A percentile compares a stretch with the other conserved stretches of the same genome.
phyloP scores from a whole-genome alignment of 2,113 vertebrate genomes.

The Psittacula cyanocephala region DNA sequence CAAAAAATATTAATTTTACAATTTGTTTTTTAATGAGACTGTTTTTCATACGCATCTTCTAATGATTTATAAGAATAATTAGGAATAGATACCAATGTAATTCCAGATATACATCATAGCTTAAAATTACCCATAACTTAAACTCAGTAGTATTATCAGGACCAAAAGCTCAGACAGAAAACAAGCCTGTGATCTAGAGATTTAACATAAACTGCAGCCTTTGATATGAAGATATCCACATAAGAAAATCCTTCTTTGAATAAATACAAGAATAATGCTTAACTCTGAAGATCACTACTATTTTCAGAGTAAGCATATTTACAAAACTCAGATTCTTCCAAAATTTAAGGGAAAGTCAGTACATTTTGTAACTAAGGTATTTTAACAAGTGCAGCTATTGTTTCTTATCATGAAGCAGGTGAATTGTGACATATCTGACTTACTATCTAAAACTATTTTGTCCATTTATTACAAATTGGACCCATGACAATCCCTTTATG shows the following conservation, averaged over 20 bases:
- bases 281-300: neutral
- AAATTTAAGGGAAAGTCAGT: neutral
- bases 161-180: neutral
- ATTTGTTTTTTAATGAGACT: neutral
- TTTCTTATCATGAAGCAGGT: neutral
- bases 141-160: neutral
- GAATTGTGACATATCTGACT: neutral
- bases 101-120: neutral
- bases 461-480: neutral
- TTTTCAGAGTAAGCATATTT: neutral
- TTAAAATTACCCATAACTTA: neutral
- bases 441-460: neutral
- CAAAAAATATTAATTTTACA: slow-evolving; percentile 21
- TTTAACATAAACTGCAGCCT: neutral
- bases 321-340: neutral
- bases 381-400: neutral
- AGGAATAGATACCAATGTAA: neutral
- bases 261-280: neutral
- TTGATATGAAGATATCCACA: neutral
- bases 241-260: neutral
- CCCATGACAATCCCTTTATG: neutral
- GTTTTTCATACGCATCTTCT: neutral
- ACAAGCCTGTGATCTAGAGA: neutral
- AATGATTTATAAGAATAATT: neutral
- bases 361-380: neutral